These are phyloP conservation scores for Ptycholaimellus sp. DNA, from an alignment of 2,888 invertebrate genomes.

Conservation along the genomic window DNA sequence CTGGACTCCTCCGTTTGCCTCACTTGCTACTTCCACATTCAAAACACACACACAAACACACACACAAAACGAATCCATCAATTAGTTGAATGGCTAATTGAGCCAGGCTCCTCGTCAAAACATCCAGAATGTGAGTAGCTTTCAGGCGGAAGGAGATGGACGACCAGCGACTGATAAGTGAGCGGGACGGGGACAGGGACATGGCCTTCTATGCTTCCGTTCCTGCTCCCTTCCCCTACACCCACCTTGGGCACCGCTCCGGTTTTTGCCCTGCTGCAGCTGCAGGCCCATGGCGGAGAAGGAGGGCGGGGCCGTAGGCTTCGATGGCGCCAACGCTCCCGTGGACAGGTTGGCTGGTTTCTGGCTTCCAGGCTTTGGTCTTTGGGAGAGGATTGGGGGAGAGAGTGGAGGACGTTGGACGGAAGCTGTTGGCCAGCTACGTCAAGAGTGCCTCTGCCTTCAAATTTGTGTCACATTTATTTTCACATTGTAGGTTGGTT, in stretches of 20 bases:
- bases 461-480: conserved; percentile 19
- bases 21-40: conserved; percentile 55
- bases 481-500: no score
- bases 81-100: no score
- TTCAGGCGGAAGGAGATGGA: conserved; percentile 23
- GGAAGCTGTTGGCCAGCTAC: conserved; percentile 38
- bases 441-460: conserved; percentile 79
- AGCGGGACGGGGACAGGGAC: conserved; percentile 17
- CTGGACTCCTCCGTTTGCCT: conserved; percentile 17
- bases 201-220: conserved; percentile 9
- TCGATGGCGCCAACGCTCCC: conserved; percentile 42
- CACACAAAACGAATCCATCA: no score
- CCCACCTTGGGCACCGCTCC: conserved; percentile 53
- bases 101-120: no score
- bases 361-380: no score
- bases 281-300: conserved; percentile 35
- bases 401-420: conserved; percentile 1
- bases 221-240: conserved; percentile 4
- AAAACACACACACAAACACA: conserved; percentile 58
- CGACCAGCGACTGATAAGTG: conserved; percentile 16
- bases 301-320: conserved; percentile 61
- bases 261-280: conserved; percentile 67
- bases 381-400: no score
- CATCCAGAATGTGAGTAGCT: no score
- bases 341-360: no score